Evolutionary conservation across 2,113 vertebrate species (phyloP).

Genomic region (Cheilinus undulatus): DNA sequence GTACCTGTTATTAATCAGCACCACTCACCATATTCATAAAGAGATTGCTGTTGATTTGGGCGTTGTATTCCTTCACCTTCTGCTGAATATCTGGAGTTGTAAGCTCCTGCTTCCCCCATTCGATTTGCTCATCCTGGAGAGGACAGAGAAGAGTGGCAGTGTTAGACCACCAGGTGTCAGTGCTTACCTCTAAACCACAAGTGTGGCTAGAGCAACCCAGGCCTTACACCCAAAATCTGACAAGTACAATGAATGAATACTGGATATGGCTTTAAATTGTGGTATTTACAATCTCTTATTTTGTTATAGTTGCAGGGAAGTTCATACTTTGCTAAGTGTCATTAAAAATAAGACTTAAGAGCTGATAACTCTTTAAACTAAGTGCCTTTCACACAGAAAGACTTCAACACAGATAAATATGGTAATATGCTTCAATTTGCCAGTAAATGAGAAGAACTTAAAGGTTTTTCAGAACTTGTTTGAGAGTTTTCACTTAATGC

Average conservation of each 20-base stretch:
- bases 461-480: too few relatives aligned
- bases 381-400: too few relatives aligned
- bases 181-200: conserved; percentile 11
- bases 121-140: conserved; percentile 89
- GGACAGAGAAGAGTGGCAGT: conserved; percentile 25
- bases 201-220: background rate
- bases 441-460: too few relatives aligned
- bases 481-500: too few relatives aligned
- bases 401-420: too few relatives aligned
- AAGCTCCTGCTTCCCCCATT: conserved; percentile 87
- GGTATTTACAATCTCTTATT: too few relatives aligned
- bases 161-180: conserved; percentile 61
- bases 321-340: too few relatives aligned
- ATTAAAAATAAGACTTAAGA: too few relatives aligned
- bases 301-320: too few relatives aligned
- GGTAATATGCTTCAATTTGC: too few relatives aligned
- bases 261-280: too few relatives aligned
- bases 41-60: conserved; percentile 96
- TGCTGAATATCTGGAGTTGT: conserved; percentile 88
- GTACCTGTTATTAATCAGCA: background rate
- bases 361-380: too few relatives aligned
- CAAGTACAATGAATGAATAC: background rate
- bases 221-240: background rate
- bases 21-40: conserved; percentile 94
- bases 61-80: conserved; percentile 95